Evolutionary conservation across 2,888 invertebrate species (phyloP).

Genomic region (Tenthredo notha): DNA sequence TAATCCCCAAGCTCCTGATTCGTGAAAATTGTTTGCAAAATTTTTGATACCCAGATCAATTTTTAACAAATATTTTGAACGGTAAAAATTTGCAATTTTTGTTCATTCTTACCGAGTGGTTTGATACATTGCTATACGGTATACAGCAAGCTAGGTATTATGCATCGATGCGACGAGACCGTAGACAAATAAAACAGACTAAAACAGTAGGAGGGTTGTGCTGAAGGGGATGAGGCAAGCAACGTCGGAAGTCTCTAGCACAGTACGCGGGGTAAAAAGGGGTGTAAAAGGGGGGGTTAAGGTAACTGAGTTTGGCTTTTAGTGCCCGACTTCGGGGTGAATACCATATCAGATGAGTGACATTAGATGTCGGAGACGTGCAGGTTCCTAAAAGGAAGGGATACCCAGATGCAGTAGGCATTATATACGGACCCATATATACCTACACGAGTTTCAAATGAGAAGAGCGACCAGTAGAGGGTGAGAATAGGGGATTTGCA

Average conservation of each 20-base stretch:
- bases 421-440: neutral
- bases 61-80: neutral
- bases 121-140: constrained; percentile 17
- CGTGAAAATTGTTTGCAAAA: neutral
- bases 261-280: constrained; percentile 39
- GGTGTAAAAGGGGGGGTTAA: constrained; percentile 58
- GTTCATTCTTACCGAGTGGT: neutral
- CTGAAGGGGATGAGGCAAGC: neutral
- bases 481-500: neutral
- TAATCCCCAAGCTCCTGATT: neutral
- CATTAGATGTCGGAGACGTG: constrained; percentile 55
- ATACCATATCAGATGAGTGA: constrained; percentile 70
- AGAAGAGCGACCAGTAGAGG: neutral
- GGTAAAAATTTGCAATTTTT: neutral
- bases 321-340: constrained; percentile 65
- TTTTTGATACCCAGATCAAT: neutral
- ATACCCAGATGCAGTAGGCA: constrained; percentile 29
- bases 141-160: constrained; percentile 29
- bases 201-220: constrained; percentile 40
- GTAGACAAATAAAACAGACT: constrained; percentile 51
- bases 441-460: neutral
- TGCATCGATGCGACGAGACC: constrained; percentile 36
- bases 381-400: constrained; percentile 35
- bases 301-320: constrained; percentile 69
- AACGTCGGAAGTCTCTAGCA: neutral